Evolutionary conservation across 2,113 vertebrate species (phyloP), one percentile per base, ranked within the genome.

Genomic region (Pseudorectes ferrugineus): DNA sequence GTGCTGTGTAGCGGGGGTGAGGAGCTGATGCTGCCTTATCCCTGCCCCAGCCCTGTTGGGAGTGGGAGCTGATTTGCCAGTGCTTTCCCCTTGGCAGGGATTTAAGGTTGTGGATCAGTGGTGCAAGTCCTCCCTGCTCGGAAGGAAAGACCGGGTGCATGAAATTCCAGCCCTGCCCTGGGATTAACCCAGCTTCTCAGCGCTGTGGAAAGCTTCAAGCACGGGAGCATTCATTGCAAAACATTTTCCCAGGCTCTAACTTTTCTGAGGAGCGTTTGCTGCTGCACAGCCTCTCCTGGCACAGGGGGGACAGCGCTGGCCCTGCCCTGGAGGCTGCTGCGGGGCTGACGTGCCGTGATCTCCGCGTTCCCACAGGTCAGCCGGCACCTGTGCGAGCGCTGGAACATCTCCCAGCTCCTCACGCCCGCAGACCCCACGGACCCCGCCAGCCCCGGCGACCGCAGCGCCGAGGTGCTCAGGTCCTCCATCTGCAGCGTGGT

Each of bases 371-470:
- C 59, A 14, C 85, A 99, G 98, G 98, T 99, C 65, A 98, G 98
- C 28, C 98, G 97, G 70, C 96, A 97, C 43, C 95, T 99, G 24
- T 94, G 94, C 2, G 98, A 98, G 74, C 96, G 43, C 81, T 99
- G 99, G 99, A 98, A 96, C 93, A 97, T 99, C 35, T 92, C 96
- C 6, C 98, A 98, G 89, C 98, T 96, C 77, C 97, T 99, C 51
- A 98, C 97, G 3, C 91, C 98, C 0, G 62, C 97, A 40, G 98
- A 98, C 3, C 97, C 97, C 2, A 14, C 96, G 1, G 98, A 98
- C 79, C 95, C 97, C 22, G 55, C 95, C 12, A 95, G 97, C 18
- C 97, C 98, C 23, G 98, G 98, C 1, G 97, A 98, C 72, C 91
- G 43, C 81, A 97, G 98, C 1, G 40, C 92, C 1, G 92, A 98